Base-by-base conservation (phyloP, 2,797 vertebrate species). In the Echeneis naucrates region DNA sequence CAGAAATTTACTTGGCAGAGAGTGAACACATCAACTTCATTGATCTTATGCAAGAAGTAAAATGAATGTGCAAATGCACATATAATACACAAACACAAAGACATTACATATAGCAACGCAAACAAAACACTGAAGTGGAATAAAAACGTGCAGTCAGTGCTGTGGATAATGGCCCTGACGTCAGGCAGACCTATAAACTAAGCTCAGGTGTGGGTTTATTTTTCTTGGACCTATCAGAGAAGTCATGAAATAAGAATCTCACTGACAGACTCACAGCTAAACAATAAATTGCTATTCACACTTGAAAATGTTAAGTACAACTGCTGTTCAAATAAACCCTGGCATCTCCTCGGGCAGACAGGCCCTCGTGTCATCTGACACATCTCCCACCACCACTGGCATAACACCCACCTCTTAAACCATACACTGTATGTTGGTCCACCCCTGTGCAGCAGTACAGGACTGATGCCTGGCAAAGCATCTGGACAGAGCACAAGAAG, bases 161-260 rank as follows among this genome's bases (percentile, higher is more conserved):
- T 65, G 80, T 69, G 88, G 76, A 90, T 90, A 89, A 90, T 88
- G 80, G 85, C 76, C 77, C 80, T 94, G 91, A 92, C 88, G 89
- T 93, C 89, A 93, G 79, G 61, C 81, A 24, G 72, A 72, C 81
- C 88, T 81, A 90, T 91, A 93, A 93, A 93, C 84, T 72, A 64
- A 64, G 80, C 85, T 94, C 92, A 94, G 93, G 92, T 94, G 89
- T 86, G 77, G 77, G 87, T 94, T 93, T 92, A 91, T 94, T 93
- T 94, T 93, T 83, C 78, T 94, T 92, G 93, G 92, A 93, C 68
- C 67, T 69, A 84, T 86, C 78, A 88, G 81, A 91, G 77, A 89
- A 88, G 89, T 92, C 84, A 82, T 92, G 89, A 93, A 93, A 93
- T 87, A 88, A 87, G 87, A 93, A 91, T 90, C 88, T 73, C 82